Percentiles rank a stretch among this genome's conserved stretches.
Evolutionary conservation across 2,797 vertebrate species (phyloP).

Genomic region (Sardinella longiceps): DNA sequence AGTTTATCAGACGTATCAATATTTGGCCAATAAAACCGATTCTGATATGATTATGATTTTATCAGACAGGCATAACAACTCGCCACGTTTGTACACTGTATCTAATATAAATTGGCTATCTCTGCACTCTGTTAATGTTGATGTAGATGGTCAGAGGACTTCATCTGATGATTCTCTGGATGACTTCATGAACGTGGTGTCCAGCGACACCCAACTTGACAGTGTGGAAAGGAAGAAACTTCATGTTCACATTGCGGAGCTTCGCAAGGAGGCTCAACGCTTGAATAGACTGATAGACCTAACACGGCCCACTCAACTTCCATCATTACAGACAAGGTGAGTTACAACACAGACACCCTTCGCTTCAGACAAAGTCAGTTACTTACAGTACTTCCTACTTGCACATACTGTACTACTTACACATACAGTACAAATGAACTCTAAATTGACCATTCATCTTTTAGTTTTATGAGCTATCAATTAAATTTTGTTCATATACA

Average conservation of each 20-base stretch:
- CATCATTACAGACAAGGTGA: slow-evolving; percentile 85
- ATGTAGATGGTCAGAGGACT: slow-evolving; percentile 72
- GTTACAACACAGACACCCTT: slow-evolving; percentile 34
- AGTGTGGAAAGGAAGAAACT: slow-evolving; percentile 89
- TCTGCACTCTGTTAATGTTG: not conserved
- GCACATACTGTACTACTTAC: too few species aligned
- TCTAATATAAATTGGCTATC: not conserved
- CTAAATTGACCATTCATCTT: not conserved
- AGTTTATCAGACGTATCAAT: too few species aligned
- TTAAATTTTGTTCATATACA: too few species aligned
- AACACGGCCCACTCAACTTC: slow-evolving; percentile 86
- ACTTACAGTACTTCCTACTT: not conserved
- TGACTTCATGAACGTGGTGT: slow-evolving; percentile 92
- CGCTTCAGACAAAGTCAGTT: too few species aligned
- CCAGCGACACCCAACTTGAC: slow-evolving; percentile 80
- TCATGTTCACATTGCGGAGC: slow-evolving; percentile 84
- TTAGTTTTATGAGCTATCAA: not conserved
- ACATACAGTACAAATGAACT: not conserved
- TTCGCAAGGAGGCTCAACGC: slow-evolving; percentile 87
- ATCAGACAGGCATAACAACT: not conserved
- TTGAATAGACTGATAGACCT: slow-evolving; percentile 88
- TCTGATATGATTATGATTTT: too few species aligned
- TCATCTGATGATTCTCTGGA: slow-evolving; percentile 89
- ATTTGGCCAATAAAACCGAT: too few species aligned
- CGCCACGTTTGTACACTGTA: not conserved